Evolutionary conservation across 1,140 invertebrate species (phyloP).

Genomic region (Heliconius melpomene): DNA sequence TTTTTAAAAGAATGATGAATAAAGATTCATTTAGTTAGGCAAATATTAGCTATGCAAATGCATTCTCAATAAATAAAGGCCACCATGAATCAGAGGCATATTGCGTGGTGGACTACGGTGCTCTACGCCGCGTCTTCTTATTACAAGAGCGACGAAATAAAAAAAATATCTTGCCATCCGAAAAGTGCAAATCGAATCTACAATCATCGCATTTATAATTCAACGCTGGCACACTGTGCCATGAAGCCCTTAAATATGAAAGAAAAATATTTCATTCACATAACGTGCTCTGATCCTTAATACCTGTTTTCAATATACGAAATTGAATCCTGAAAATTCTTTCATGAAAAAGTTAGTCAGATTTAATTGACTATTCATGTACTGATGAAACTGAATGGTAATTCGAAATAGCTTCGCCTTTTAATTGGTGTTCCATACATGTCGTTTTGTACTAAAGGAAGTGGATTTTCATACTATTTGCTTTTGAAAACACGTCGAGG

Average conservation of each 20-base stretch:
- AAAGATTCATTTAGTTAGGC: too few species aligned
- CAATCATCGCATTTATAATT: too few species aligned
- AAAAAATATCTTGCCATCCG: too few species aligned
- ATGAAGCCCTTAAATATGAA: not conserved
- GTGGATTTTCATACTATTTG: constrained; percentile 1
- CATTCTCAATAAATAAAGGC: too few species aligned
- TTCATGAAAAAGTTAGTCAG: constrained; percentile 6
- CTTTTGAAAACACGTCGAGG: not conserved
- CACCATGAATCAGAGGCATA: too few species aligned
- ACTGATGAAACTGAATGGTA: constrained; percentile 7
- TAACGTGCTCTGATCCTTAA: not conserved
- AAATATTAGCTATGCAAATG: too few species aligned
- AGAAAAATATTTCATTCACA: not conserved
- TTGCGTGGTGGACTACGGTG: too few species aligned
- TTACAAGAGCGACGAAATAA: too few species aligned
- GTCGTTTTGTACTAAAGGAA: constrained; percentile 11
- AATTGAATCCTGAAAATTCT: not conserved
- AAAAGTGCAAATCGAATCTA: too few species aligned
- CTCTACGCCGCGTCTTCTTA: too few species aligned
- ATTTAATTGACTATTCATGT: constrained; percentile 16
- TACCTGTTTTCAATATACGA: not conserved
- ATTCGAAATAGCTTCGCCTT: constrained; percentile 9
- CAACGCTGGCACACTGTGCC: too few species aligned
- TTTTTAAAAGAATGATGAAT: too few species aligned
- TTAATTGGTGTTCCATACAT: constrained; percentile 11